Conservation (phyloP, 2,888 invertebrate genomes). For the Spodoptera picta region DNA sequence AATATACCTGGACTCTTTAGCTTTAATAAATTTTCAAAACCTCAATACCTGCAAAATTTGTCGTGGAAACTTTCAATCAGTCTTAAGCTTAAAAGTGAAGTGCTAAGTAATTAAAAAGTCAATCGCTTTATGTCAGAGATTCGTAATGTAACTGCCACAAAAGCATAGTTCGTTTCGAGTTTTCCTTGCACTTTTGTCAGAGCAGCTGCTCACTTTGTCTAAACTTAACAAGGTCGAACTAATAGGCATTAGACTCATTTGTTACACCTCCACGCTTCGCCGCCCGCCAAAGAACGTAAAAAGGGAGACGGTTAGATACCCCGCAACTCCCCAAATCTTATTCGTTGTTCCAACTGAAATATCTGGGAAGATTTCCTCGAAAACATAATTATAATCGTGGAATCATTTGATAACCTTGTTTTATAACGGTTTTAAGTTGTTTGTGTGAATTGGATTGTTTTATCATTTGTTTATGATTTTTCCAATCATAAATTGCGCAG, state of each 20-base stretch:
- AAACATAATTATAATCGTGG: conserved; percentile 47
- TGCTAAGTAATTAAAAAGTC: conserved; percentile 45
- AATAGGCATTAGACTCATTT: conserved; percentile 84
- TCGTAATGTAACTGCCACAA: conserved; percentile 37
- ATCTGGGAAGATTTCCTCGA: conserved; percentile 50
- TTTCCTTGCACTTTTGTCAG: conserved; percentile 73
- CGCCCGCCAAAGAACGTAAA: conserved; percentile 79
- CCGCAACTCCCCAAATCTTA: conserved; percentile 70
- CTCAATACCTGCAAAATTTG: too few species aligned
- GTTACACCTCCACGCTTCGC: conserved; percentile 82
- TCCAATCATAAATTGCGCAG: conserved; percentile 60
- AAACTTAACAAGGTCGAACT: conserved; percentile 85
- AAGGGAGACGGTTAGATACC: conserved; percentile 72
- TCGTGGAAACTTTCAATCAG: conserved; percentile 1
- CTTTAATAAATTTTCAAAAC: too few species aligned
- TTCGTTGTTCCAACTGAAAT: conserved; percentile 58
- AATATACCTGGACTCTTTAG: neutral
- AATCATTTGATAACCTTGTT: conserved; percentile 39
- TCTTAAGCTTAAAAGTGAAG: conserved; percentile 14
- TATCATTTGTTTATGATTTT: conserved; percentile 42
- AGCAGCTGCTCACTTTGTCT: conserved; percentile 78
- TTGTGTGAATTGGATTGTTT: conserved; percentile 15
- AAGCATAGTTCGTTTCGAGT: conserved; percentile 65
- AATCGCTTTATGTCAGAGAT: conserved; percentile 28
- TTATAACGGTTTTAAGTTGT: conserved; percentile 26